Evolutionary conservation across 1,140 invertebrate genomes (phyloP).

Genomic region (Zaprionus ornatus): DNA sequence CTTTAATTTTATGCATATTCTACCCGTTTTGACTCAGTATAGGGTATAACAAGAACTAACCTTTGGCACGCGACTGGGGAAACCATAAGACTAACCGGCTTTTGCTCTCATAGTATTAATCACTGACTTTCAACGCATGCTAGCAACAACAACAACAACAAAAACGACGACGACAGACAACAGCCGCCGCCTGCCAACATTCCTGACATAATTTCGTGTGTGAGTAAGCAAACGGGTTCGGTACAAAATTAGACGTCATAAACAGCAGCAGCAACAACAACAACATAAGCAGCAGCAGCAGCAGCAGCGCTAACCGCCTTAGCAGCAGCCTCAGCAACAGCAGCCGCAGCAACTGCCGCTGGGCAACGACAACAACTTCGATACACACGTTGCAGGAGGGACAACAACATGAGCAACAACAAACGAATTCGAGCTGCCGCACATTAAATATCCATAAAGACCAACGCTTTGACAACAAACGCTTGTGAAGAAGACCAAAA

Average conservation of each 20-base stretch:
- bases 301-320: slow-evolving; percentile 15
- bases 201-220: slow-evolving; percentile 79
- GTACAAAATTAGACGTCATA: slow-evolving; percentile 75
- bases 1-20: not conserved
- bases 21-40: not conserved
- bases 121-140: slow-evolving; percentile 60
- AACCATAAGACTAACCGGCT: slow-evolving; percentile 64
- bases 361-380: slow-evolving; percentile 16
- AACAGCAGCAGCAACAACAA: slow-evolving; percentile 42
- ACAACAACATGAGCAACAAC: slow-evolving; percentile 35
- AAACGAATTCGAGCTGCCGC: slow-evolving; percentile 14
- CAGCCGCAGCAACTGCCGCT: slow-evolving; percentile 20
- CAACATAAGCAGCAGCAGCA: slow-evolving; percentile 27
- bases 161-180: slow-evolving; percentile 31
- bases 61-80: slow-evolving; percentile 66
- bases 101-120: slow-evolving; percentile 62
- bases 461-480: slow-evolving; percentile 32
- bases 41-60: slow-evolving; percentile 21
- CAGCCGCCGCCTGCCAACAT: slow-evolving; percentile 61
- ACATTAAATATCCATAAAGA: slow-evolving; percentile 35
- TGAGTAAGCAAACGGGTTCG: slow-evolving; percentile 81
- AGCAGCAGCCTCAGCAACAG: slow-evolving; percentile 6
- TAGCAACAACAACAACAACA: slow-evolving; percentile 21
- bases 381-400: slow-evolving; percentile 33
- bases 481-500: not conserved